Conservation (phyloP, 2,797 vertebrate species). For the Myotis daubentonii region DNA sequence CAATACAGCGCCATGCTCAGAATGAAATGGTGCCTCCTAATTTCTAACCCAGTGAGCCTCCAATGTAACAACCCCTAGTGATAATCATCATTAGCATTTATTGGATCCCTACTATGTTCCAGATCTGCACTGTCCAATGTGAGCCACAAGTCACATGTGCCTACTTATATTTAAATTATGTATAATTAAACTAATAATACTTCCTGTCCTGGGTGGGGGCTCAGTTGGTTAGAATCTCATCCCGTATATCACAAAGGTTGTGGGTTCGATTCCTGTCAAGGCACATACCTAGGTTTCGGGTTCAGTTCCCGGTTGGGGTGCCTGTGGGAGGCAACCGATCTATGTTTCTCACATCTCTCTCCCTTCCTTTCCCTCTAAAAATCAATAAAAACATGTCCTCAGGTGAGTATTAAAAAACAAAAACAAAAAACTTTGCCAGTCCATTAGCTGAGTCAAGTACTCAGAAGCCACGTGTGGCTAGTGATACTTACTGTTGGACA, state of each 20-base stretch:
- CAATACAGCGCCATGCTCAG: accelerated
- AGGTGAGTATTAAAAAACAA: background rate
- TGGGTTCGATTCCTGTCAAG: background rate
- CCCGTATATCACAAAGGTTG: background rate
- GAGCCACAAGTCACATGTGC: background rate
- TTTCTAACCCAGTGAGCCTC: background rate
- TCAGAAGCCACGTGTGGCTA: background rate
- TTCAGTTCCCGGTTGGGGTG: background rate
- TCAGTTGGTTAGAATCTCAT: background rate
- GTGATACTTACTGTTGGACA: background rate
- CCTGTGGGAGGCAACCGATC: background rate
- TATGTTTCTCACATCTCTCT: background rate
- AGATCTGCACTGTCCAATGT: background rate
- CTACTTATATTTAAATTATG: background rate
- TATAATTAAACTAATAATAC: background rate
- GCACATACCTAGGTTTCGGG: background rate
- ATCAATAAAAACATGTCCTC: background rate
- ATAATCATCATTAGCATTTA: background rate
- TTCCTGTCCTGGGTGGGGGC: background rate
- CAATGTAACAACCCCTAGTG: background rate
- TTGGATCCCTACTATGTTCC: background rate
- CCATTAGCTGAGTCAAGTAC: background rate
- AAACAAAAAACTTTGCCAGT: background rate
- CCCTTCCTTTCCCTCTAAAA: background rate
- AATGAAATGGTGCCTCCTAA: background rate